phyloP scores from a whole-genome alignment of 2,113 vertebrate species.

The Scalopus aquaticus region DNA sequence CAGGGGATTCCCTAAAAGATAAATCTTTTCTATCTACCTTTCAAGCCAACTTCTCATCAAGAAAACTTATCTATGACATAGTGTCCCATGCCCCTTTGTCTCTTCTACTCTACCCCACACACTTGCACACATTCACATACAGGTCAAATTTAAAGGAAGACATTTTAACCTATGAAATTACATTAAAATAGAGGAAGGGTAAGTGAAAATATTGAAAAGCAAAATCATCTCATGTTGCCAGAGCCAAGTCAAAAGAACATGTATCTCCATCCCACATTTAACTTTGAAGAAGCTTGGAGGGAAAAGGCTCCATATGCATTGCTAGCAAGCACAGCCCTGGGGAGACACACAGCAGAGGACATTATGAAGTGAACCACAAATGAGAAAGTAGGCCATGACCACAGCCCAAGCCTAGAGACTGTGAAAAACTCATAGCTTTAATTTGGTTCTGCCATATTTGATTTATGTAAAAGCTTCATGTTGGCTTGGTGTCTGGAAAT shows the following conservation, averaged over 20 bases:
- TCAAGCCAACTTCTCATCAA: background rate
- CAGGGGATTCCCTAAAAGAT: background rate
- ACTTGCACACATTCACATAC: background rate
- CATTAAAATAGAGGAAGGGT: background rate
- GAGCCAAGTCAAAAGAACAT: background rate
- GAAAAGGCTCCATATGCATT: background rate
- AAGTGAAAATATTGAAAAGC: constrained; percentile 22
- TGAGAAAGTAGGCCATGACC: background rate
- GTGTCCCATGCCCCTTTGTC: background rate
- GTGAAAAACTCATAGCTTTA: constrained; percentile 55
- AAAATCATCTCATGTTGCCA: background rate
- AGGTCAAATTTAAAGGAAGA: background rate
- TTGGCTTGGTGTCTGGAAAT: constrained; percentile 77
- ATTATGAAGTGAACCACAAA: background rate
- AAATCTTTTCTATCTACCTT: background rate
- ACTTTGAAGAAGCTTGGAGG: background rate
- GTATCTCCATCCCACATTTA: background rate
- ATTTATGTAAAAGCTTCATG: constrained; percentile 53
- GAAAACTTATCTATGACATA: background rate
- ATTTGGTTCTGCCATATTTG: constrained; percentile 50
- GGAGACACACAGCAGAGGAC: background rate
- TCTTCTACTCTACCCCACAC: background rate
- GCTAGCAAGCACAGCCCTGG: background rate
- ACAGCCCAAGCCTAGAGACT: background rate
- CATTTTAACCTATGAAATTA: constrained; percentile 43